These are phyloP conservation scores for Catonia carolina DNA, from an alignment of 2,888 invertebrate genomes.

Conservation along the genomic window DNA sequence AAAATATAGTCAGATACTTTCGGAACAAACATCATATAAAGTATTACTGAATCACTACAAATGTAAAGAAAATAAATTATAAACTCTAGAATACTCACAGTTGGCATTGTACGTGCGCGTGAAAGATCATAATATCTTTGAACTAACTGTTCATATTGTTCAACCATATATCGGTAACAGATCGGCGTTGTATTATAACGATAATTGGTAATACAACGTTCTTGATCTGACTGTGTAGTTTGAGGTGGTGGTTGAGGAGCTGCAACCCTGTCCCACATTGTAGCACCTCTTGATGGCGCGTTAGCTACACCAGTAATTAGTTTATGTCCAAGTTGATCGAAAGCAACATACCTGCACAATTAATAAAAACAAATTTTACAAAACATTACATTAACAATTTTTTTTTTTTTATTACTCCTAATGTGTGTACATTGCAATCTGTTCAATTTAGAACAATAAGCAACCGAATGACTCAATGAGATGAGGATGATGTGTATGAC, in stretches of 20 bases:
- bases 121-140: constrained; percentile 45
- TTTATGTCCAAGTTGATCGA: constrained; percentile 72
- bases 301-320: constrained; percentile 79
- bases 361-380: not conserved
- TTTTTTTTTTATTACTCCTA: no score
- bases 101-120: constrained; percentile 44
- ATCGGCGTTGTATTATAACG: constrained; percentile 19
- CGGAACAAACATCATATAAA: no score
- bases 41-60: no score
- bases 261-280: constrained; percentile 48
- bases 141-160: constrained; percentile 48
- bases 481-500: no score
- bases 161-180: constrained; percentile 46
- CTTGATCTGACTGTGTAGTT: constrained; percentile 44
- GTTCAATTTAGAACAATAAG: no score
- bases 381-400: not conserved
- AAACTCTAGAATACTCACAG: constrained; percentile 42
- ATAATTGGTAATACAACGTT: constrained; percentile 44
- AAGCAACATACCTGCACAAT: constrained; percentile 61
- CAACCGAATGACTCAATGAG: no score
- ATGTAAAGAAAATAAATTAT: no score
- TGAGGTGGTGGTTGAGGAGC: constrained; percentile 36
- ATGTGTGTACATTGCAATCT: no score
- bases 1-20: no score
- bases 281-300: constrained; percentile 43